Evolutionary conservation across 2,113 vertebrate genomes (phyloP).

Genomic region (Dissostichus mawsoni): DNA sequence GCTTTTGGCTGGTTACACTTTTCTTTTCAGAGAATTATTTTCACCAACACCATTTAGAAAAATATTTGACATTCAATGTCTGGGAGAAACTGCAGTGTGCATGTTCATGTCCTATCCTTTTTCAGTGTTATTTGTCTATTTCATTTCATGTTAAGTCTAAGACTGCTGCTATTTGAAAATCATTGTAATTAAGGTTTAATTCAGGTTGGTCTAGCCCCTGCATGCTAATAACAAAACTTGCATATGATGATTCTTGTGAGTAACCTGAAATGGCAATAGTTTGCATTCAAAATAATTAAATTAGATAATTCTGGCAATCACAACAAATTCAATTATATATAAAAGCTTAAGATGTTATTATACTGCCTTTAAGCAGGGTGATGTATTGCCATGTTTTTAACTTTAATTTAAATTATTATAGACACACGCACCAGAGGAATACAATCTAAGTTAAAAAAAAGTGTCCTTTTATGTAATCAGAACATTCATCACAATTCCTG

Average conservation of each 20-base stretch:
- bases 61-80: neutral
- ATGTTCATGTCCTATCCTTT: neutral
- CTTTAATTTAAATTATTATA: too few species aligned
- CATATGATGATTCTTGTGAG: neutral
- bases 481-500: too few species aligned
- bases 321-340: too few species aligned
- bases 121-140: neutral
- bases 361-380: too few species aligned
- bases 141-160: neutral
- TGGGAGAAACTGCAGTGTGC: neutral
- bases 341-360: too few species aligned
- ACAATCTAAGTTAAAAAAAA: too few species aligned
- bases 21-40: neutral
- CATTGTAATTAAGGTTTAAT: neutral
- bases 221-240: neutral
- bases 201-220: neutral
- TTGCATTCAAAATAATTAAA: neutral
- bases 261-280: neutral
- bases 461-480: too few species aligned
- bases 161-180: slow-evolving; percentile 16
- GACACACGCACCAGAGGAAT: too few species aligned
- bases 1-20: neutral
- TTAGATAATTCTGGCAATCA: too few species aligned
- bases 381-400: too few species aligned
- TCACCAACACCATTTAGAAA: neutral